These are phyloP conservation scores for Ceuthmochares aereus DNA, from an alignment of 2,113 vertebrate genomes.

Conservation along the genomic window DNA sequence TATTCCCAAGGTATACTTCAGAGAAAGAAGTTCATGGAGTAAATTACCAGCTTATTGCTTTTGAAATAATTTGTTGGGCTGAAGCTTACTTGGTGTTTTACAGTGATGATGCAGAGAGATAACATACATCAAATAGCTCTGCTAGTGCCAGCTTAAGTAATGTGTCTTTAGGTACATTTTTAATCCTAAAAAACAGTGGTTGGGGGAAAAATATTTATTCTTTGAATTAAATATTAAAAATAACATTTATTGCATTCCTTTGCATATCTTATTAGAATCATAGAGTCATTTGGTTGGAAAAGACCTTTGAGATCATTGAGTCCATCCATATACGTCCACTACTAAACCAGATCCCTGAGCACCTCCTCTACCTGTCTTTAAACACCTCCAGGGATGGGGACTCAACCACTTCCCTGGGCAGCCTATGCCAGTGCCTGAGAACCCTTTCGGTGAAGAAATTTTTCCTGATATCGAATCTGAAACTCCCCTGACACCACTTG, in stretches of 20 bases:
- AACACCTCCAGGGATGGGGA: too few relatives aligned
- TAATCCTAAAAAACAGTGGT: background rate
- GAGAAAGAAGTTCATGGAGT: background rate
- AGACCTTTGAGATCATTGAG: too few relatives aligned
- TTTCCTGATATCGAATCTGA: too few relatives aligned
- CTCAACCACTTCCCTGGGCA: too few relatives aligned
- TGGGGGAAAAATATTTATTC: background rate
- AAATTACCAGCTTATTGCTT: background rate
- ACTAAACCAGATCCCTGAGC: too few relatives aligned
- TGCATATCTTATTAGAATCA: background rate
- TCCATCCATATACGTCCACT: too few relatives aligned
- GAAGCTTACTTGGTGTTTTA: background rate
- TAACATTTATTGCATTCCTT: background rate
- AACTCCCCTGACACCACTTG: too few relatives aligned
- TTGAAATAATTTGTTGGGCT: background rate
- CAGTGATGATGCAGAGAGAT: background rate
- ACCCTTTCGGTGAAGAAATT: too few relatives aligned
- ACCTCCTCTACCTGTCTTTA: too few relatives aligned
- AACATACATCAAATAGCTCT: background rate
- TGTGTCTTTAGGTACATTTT: background rate
- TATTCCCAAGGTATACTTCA: background rate
- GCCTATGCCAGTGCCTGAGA: too few relatives aligned
- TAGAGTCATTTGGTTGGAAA: too few relatives aligned
- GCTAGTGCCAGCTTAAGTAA: background rate
- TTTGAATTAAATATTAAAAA: background rate